Conservation (phyloP, 2,113 vertebrate species). For the Bubo bubo region DNA sequence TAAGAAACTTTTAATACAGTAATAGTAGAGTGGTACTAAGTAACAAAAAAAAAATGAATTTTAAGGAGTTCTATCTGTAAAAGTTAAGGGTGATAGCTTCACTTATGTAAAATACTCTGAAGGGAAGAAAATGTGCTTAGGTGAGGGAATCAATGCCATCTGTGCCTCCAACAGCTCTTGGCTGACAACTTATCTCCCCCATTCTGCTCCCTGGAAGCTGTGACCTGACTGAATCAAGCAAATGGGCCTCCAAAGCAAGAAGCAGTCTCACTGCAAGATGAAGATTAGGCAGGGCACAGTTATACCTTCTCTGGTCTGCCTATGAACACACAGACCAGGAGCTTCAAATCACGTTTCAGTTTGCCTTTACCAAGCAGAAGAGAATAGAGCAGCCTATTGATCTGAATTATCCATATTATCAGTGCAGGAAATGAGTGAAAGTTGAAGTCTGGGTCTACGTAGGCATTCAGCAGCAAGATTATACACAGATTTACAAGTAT, state of each 20-base stretch:
- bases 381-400: not conserved
- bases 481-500: not conserved
- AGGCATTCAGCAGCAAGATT: not conserved
- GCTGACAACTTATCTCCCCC: not conserved
- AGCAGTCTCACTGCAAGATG: not conserved
- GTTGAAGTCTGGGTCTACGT: not conserved
- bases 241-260: not conserved
- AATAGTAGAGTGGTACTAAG: not conserved
- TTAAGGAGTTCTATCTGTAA: not conserved
- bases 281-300: not conserved
- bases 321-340: not conserved
- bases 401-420: not conserved
- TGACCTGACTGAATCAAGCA: not conserved
- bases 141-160: constrained; percentile 14
- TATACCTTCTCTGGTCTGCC: not conserved
- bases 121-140: constrained; percentile 21
- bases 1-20: not conserved
- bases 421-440: not conserved
- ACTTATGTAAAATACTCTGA: not conserved
- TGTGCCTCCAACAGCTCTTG: constrained; percentile 23
- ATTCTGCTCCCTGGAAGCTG: not conserved
- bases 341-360: not conserved
- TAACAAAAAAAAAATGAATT: not conserved
- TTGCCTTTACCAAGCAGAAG: not conserved
- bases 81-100: not conserved